phyloP scores from a whole-genome alignment of 2,113 vertebrate species.

The Brevimyrus niger region DNA sequence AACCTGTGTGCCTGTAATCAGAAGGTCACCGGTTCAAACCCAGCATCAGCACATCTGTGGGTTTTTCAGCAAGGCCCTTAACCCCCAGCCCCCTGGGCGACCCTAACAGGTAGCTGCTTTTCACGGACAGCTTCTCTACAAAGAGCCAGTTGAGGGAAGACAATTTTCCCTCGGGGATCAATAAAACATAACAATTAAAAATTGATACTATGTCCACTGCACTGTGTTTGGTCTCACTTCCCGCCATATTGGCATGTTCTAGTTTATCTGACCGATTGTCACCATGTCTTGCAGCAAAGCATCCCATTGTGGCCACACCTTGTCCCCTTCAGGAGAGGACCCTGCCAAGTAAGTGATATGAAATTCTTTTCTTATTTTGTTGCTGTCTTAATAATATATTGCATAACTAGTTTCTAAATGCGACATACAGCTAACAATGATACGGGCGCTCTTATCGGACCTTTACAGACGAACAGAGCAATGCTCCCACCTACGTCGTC shows the following conservation, averaged over 20 bases:
- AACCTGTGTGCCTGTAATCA: too few species aligned
- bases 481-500: constrained; percentile 40
- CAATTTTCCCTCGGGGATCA: too few species aligned
- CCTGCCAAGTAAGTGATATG: neutral
- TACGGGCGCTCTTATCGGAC: constrained; percentile 12
- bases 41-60: too few species aligned
- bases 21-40: too few species aligned
- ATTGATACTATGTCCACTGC: too few species aligned
- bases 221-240: neutral
- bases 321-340: neutral
- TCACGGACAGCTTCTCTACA: too few species aligned
- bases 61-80: too few species aligned
- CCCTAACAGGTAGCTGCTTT: too few species aligned
- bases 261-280: neutral
- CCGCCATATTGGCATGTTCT: neutral
- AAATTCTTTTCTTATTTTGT: neutral
- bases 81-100: too few species aligned
- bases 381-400: neutral
- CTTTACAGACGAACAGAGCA: constrained; percentile 20
- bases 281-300: neutral
- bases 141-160: too few species aligned
- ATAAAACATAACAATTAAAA: too few species aligned
- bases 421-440: constrained; percentile 32
- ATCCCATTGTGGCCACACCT: too few species aligned
- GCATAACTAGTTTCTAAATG: neutral